These are phyloP conservation scores for Drosophila arawakana DNA, from an alignment of 1,140 invertebrate genomes.

Conservation along the genomic window DNA sequence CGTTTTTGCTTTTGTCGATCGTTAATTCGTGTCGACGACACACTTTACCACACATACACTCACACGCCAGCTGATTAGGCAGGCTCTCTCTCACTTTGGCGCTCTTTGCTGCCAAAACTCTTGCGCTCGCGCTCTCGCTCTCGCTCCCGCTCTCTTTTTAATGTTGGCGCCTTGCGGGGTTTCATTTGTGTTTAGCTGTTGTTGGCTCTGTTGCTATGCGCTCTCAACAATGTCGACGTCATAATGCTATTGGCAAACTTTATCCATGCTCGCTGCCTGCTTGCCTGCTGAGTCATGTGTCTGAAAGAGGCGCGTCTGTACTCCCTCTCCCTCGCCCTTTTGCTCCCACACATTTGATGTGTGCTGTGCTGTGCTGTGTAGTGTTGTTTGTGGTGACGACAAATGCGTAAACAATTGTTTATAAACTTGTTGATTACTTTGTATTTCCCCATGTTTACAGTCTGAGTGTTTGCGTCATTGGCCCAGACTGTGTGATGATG, in stretches of 20 bases:
- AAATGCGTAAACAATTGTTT: constrained; percentile 55
- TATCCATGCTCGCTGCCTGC: constrained; percentile 19
- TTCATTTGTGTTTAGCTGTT: constrained; percentile 12
- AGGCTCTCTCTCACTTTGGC: constrained; percentile 17
- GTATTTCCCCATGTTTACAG: constrained; percentile 30
- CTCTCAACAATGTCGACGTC: constrained; percentile 41
- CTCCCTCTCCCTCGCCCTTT: neutral
- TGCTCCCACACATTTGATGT: constrained; percentile 6
- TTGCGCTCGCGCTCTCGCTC: constrained; percentile 29
- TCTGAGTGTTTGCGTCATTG: constrained; percentile 35
- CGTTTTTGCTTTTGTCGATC: constrained; percentile 46
- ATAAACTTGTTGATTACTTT: constrained; percentile 62
- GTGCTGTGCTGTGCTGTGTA: constrained; percentile 36
- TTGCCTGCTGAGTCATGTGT: constrained; percentile 50
- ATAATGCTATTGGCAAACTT: constrained; percentile 65
- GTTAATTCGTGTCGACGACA: constrained; percentile 54
- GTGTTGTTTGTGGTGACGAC: constrained; percentile 48
- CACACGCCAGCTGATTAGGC: neutral
- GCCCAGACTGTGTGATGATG: constrained; percentile 1
- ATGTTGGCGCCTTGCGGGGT: constrained; percentile 19
- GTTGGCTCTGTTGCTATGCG: constrained; percentile 22
- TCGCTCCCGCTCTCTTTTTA: neutral
- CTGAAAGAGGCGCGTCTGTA: neutral
- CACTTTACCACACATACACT: constrained; percentile 40
- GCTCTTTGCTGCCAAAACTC: neutral